These are phyloP conservation scores for Babyrousa celebensis DNA, from an alignment of 2,797 vertebrate species.

Conservation along the genomic window DNA sequence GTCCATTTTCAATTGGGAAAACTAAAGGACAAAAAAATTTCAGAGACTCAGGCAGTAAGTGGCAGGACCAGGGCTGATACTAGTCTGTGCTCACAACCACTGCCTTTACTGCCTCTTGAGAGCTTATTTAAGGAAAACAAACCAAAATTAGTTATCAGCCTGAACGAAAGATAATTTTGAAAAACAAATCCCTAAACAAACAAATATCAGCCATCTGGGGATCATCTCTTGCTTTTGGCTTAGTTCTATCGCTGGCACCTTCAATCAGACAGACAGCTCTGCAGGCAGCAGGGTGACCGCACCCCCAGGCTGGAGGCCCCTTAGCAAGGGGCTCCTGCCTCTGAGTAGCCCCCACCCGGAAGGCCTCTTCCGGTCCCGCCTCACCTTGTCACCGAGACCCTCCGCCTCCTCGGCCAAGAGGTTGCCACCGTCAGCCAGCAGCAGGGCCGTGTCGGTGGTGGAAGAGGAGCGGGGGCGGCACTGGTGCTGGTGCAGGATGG, in stretches of 20 bases:
- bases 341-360: background rate
- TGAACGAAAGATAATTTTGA: background rate
- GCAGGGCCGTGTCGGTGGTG: constrained; percentile 92
- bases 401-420: constrained; percentile 91
- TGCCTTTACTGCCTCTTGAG: background rate
- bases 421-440: constrained; percentile 89
- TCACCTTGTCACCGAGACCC: constrained; percentile 91
- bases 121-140: constrained; percentile 7
- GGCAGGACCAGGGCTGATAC: background rate
- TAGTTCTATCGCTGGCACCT: background rate
- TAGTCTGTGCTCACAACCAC: background rate
- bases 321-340: background rate
- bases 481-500: constrained; percentile 93
- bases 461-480: constrained; percentile 93
- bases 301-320: background rate
- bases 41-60: background rate
- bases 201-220: background rate
- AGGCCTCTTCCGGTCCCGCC: background rate
- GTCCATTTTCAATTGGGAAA: background rate
- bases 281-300: background rate
- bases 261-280: background rate
- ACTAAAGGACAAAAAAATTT: background rate
- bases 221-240: background rate
- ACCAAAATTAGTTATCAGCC: background rate
- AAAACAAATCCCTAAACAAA: constrained; percentile 1